Base-by-base conservation (phyloP, 2,888 invertebrate genomes). In the Tortrix viridana region DNA sequence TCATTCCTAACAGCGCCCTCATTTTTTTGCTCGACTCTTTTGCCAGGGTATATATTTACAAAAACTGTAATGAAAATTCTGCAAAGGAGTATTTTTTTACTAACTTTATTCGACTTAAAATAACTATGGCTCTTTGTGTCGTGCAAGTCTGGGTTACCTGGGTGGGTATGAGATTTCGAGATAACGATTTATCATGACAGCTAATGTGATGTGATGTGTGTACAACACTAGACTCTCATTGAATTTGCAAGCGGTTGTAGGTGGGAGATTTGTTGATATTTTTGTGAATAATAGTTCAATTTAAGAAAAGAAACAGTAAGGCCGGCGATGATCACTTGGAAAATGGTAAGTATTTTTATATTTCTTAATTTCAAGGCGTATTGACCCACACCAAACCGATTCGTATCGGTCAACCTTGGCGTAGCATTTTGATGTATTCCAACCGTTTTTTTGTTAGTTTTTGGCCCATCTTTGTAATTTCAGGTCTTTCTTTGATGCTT, bases 231-330 rank as follows among this genome's bases (percentile, higher is more conserved):
- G 53, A n/a, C 64, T 41, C 59, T 66, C 41, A 62, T 72, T 67
- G 75, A 82, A 84, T 78, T 82, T 84, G 82, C 84, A 80, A 82
- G 79, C 78, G 76, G 79, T 76, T 74, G 83, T 83, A 74, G 79
- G 82, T 84, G 84, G 81, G 82, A 81, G 82, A 79, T 83, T 87
- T 89, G 89, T 89, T 89, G 86, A 85, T 83, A 74, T 82, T 79
- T 61, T 74, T 82, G 82, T 81, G 77, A 72, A 66, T 69, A 59
- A 61, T 70, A 82, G 79, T 73, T 69, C 86, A 77, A 71, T 76
- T 79, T 69, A 64, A n/a, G n/a, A n/a, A 56, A 68, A 71, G 68
- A 74, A 80, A 80, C 74, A 77, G 74, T 78, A 74, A 80, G 80
- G 76, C 76, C 76, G 72, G 73, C 68, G 70, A 71, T 73, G 69